Conservation (phyloP, 2,113 vertebrate species). For the Psettodes erumei region DNA sequence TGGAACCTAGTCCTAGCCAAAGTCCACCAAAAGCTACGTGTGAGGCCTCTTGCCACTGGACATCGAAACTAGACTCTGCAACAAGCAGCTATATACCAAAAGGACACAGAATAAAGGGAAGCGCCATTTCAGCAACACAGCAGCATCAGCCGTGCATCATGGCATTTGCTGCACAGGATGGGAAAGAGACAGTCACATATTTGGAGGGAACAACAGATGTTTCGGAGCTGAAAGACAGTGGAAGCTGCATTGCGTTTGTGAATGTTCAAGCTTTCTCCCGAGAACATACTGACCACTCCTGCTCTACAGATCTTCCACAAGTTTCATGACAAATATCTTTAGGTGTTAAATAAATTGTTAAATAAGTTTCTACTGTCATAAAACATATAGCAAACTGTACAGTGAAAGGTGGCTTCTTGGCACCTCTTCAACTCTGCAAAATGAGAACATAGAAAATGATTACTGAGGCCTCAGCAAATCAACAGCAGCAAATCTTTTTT, state of each 20-base stretch:
- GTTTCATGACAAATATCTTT: constrained; percentile 66
- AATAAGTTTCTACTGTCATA: background rate
- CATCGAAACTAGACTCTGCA: constrained; percentile 27
- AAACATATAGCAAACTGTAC: background rate
- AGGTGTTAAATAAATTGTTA: background rate
- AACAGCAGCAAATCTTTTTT: background rate
- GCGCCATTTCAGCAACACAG: constrained; percentile 7
- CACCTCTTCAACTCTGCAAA: too few species aligned
- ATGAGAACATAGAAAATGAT: background rate
- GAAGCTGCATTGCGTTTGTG: constrained; percentile 57
- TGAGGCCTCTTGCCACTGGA: constrained; percentile 46
- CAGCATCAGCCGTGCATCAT: constrained; percentile 37
- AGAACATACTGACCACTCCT: constrained; percentile 35
- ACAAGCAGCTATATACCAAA: constrained; percentile 76
- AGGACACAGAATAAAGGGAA: constrained; percentile 69
- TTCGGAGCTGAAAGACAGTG: constrained; percentile 60
- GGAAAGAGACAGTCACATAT: constrained; percentile 15
- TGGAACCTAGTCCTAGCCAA: constrained; percentile 71
- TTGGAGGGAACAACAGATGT: constrained; percentile 26
- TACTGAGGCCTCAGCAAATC: background rate
- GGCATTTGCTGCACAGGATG: constrained; percentile 33
- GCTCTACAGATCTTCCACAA: constrained; percentile 56
- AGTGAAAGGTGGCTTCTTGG: too few species aligned
- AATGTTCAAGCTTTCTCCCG: constrained; percentile 61
- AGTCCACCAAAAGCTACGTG: constrained; percentile 28